Evolutionary conservation across 2,797 vertebrate genomes (phyloP).

Genomic region (Odontamblyopus rebecca): DNA sequence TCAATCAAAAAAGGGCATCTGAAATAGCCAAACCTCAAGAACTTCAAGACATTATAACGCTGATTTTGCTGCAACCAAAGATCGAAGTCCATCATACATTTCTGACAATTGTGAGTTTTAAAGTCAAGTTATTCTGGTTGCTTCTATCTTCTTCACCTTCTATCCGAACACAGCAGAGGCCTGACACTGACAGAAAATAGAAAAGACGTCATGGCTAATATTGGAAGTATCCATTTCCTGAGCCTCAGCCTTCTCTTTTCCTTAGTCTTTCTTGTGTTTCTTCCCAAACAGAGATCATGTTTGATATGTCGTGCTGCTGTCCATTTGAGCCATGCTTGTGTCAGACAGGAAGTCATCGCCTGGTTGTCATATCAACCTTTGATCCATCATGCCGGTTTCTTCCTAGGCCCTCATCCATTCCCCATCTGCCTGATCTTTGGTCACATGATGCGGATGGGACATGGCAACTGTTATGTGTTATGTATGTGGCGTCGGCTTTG

Average conservation of each 20-base stretch:
- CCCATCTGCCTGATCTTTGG: slow-evolving; percentile 54
- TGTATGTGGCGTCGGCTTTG: slow-evolving; percentile 34
- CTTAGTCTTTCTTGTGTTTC: slow-evolving; percentile 6
- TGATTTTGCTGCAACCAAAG: background rate
- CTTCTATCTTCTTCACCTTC: background rate
- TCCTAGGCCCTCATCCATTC: slow-evolving; percentile 62
- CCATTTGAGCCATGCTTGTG: slow-evolving; percentile 50
- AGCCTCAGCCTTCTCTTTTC: slow-evolving; percentile 31
- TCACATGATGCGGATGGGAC: slow-evolving; percentile 37
- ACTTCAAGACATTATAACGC: background rate
- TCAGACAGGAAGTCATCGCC: slow-evolving; percentile 53
- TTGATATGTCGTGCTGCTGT: slow-evolving; percentile 30
- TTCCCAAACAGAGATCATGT: slow-evolving; percentile 29
- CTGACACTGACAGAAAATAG: slow-evolving; percentile 38
- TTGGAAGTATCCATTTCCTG: slow-evolving; percentile 45
- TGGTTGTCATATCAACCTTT: slow-evolving; percentile 60
- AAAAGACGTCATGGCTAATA: slow-evolving; percentile 52
- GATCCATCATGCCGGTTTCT: slow-evolving; percentile 58
- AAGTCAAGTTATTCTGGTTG: slow-evolving; percentile 3
- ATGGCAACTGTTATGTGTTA: slow-evolving; percentile 18
- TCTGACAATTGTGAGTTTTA: background rate
- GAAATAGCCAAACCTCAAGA: background rate
- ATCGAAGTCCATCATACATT: background rate
- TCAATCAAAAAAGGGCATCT: background rate
- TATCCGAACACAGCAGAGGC: slow-evolving; percentile 16